Evolutionary conservation across 2,797 vertebrate genomes (phyloP).

Genomic region (Etheostoma nigrum): DNA sequence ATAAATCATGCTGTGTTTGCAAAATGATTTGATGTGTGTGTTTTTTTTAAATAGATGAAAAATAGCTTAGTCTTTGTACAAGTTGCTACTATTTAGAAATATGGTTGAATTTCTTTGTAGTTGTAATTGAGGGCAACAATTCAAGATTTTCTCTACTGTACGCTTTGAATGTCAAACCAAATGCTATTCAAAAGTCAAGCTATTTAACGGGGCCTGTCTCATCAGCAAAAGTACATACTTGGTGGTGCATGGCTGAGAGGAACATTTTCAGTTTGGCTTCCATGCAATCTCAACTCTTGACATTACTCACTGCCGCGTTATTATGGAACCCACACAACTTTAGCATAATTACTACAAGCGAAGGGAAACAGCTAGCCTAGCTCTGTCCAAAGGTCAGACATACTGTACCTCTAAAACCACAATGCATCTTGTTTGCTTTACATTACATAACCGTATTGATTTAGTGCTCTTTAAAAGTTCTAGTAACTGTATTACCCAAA

Average conservation of each 20-base stretch:
- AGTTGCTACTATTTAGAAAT: background rate
- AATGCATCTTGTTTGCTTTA: no score
- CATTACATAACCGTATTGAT: no score
- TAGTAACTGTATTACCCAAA: background rate
- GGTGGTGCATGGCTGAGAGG: constrained; percentile 19
- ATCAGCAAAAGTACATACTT: constrained; percentile 34
- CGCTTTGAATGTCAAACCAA: background rate
- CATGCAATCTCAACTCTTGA: constrained; percentile 52
- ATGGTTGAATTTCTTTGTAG: no score
- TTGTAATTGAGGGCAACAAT: no score
- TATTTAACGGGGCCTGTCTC: constrained; percentile 6
- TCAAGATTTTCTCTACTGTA: background rate
- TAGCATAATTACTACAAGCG: background rate
- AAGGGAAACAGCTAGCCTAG: background rate
- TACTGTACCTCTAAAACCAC: no score
- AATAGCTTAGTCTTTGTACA: background rate
- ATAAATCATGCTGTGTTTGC: constrained; percentile 7
- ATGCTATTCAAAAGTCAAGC: background rate
- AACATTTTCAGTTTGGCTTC: constrained; percentile 43
- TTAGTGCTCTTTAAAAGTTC: background rate
- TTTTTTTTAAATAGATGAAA: background rate
- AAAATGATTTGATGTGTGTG: constrained; percentile 11
- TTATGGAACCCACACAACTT: no score
- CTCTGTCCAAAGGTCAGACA: background rate
- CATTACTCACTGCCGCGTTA: background rate